Evolutionary conservation across 1,140 invertebrate species (phyloP).

Genomic region (Pseudomyrmex sp.): DNA sequence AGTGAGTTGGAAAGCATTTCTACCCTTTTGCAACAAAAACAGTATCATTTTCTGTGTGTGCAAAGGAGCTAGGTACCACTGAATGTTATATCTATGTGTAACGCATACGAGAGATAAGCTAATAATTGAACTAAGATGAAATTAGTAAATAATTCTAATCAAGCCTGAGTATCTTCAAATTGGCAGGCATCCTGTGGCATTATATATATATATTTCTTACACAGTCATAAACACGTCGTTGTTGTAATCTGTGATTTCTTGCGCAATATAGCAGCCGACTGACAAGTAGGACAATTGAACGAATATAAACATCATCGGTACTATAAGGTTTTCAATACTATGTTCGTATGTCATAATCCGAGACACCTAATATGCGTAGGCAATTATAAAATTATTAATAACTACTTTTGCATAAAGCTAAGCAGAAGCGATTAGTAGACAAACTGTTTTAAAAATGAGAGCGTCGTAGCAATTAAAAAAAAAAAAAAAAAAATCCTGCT

Average conservation of each 20-base stretch:
- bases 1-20: background rate
- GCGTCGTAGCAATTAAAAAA: too few relatives aligned
- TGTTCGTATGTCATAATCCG: background rate
- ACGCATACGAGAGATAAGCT: background rate
- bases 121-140: too few relatives aligned
- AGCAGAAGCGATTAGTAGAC: too few relatives aligned
- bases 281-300: background rate
- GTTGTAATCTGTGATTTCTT: slow-evolving; percentile 15
- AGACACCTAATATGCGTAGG: background rate
- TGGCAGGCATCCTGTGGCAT: too few relatives aligned
- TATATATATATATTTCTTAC: background rate
- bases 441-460: too few relatives aligned
- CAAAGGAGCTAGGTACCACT: background rate
- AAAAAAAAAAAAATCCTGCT: background rate
- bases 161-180: background rate
- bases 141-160: too few relatives aligned
- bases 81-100: background rate
- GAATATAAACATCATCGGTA: background rate
- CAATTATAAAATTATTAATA: background rate
- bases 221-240: slow-evolving; percentile 10
- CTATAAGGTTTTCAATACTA: background rate
- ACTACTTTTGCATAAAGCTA: background rate
- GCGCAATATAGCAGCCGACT: background rate
- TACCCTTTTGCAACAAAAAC: slow-evolving; percentile 19
- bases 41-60: slow-evolving; percentile 14